Base-by-base conservation (phyloP, 1,140 invertebrate genomes). In the Lepidurus arcticus region DNA sequence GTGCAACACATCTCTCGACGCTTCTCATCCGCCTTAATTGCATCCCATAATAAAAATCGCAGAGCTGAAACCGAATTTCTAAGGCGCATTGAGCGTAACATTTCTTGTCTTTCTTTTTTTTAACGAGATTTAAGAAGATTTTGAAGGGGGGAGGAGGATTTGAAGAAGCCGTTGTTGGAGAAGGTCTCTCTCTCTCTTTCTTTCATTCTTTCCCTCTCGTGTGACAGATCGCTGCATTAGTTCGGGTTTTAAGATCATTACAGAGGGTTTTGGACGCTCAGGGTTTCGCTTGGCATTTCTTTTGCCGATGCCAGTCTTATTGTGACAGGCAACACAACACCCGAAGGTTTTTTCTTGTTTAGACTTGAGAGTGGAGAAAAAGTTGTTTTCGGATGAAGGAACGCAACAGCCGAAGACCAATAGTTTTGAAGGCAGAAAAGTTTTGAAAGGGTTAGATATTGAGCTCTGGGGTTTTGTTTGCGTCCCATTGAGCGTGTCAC, bases 281-380 rank as follows among this genome's bases (percentile, higher is more conserved):
- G 53, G 53, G 53, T 65, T 65, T 65, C 53, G 4, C 4, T 9
- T 9, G 16, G 4, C 53, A 21, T 65, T 10, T 16, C 53, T 21
- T 65, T n/a, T 65, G 53, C 21, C 53, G 53, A 16, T 65, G 13
- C 21, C 53, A 65, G 53, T 65, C 53, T 65, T 65, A 65, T 65
- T 65, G 21, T 65, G 53, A 65, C 53, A 65, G 53, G 34, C 34
- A 34, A 34, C 34, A 34, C 34, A 34, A 34, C 34, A 34, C 34
- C 34, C 34, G 53, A 21, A 16, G 21, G 10, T 65, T 65, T 65
- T 65, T 13, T 65, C 21, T 65, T n/a, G 53, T 65, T 65, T n/a
- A 65, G 53, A 65, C 16, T 21, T 21, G 34, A 34, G 34, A 34
- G 34, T 34, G 1, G 26, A 3, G 34, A 34, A 34, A 4, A 34